A percentile compares a stretch with the other conserved stretches of the same genome.
phyloP scores from a whole-genome alignment of 1,140 invertebrate genomes.

The Eurosta solidaginis region DNA sequence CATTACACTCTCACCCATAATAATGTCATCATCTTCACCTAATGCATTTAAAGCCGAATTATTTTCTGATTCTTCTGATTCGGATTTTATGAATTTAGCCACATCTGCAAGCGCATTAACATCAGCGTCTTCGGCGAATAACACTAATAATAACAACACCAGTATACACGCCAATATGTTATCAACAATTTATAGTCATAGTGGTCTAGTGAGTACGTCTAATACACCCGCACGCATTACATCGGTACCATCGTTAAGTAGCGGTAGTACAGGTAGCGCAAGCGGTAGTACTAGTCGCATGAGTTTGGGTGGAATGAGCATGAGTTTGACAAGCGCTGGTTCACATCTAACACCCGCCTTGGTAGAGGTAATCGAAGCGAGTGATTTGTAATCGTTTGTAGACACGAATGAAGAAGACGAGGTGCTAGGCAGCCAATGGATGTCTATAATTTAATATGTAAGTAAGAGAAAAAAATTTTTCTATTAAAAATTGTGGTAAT shows the following conservation, averaged over 20 bases:
- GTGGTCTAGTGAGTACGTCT: not conserved
- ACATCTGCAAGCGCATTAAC: not conserved
- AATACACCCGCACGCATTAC: not conserved
- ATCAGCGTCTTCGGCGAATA: not conserved
- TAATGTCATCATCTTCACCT: conserved; percentile 31
- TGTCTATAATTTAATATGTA: too few species aligned
- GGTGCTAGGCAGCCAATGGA: too few species aligned
- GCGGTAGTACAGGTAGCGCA: not conserved
- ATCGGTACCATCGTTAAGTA: not conserved
- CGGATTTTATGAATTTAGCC: conserved; percentile 1
- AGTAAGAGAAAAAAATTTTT: too few species aligned
- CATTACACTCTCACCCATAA: conserved; percentile 35
- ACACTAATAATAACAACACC: not conserved
- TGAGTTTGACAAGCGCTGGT: not conserved
- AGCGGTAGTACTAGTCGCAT: conserved; percentile 6
- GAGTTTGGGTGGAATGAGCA: conserved; percentile 8
- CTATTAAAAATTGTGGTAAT: too few species aligned
- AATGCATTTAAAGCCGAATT: conserved; percentile 28
- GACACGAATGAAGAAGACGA: not conserved
- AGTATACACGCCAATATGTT: not conserved
- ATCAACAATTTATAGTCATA: not conserved
- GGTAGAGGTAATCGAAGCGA: conserved; percentile 26
- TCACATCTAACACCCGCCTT: conserved; percentile 20
- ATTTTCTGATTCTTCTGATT: conserved; percentile 29
- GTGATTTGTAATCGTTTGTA: not conserved